Base-by-base conservation (phyloP, 2,113 vertebrate genomes). In the Epinephelus fuscoguttatus region DNA sequence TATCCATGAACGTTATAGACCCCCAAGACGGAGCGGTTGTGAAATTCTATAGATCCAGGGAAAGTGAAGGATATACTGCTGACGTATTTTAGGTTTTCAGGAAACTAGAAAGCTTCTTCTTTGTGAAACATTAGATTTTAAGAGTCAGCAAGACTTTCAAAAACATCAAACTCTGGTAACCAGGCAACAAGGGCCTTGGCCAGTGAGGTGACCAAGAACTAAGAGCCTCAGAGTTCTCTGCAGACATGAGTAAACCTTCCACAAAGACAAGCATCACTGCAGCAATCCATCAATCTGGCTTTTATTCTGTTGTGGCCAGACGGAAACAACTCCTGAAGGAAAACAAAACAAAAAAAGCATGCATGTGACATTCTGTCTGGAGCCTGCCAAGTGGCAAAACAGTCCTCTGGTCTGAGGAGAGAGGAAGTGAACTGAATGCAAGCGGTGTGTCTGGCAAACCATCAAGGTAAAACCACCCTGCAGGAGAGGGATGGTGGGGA, bases 131-230 rank as follows among this genome's bases (percentile, higher is more conserved):
- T 68, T 30, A 49, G 49, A 77, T 50, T 61, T 60, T 55, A 40
- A 62, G n/a, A 78, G 27, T 4, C 71, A 60, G 53, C 27, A 59
- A 67, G 56, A 63, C 66, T 75, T 85, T 74, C 30, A 70, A 68
- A 75, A 78, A 60, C 42, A 45, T 84, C 74, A 62, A 84, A 79
- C 63, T 78, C 76, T 42, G 89, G 89, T 91, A 81, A 87, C 89
- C 42, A 89, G 67, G 87, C 88, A 91, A 91, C 89, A 73, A 15
- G 10, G 57, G 53, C 59, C 70, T 64, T 45, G 53, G 50, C 64
- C 42, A 80, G 47, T 4, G 25, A 79, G 72, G 79, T 87, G 69
- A 77, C 59, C 52, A 62, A 82, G 40, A 81, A 84, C 64, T 73
- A 11, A 33, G 30, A 70, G 27, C 9, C 70, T 80, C 60, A 74